A percentile compares a stretch with the other conserved stretches of the same genome.
phyloP scores from a whole-genome alignment of 2,113 vertebrate species.

The Pipra filicauda region DNA sequence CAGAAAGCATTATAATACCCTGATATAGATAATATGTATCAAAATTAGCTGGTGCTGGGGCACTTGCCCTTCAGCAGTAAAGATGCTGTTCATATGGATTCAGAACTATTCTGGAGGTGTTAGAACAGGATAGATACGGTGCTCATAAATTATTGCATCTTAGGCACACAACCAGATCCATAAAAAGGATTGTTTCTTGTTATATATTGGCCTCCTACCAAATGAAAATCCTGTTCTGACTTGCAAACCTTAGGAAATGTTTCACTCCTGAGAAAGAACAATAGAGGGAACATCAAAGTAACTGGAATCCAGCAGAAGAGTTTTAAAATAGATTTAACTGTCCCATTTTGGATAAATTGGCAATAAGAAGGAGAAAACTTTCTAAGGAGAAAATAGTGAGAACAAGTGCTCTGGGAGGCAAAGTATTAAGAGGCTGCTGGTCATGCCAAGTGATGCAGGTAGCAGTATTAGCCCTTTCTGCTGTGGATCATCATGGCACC shows the following conservation, averaged over 20 bases:
- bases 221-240: not conserved
- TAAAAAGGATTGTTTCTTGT: not conserved
- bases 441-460: not conserved
- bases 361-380: not conserved
- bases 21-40: not conserved
- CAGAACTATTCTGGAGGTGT: not conserved
- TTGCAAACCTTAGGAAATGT: not conserved
- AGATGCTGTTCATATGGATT: not conserved
- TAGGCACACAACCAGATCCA: not conserved
- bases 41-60: not conserved
- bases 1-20: not conserved
- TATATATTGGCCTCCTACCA: not conserved
- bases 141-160: not conserved
- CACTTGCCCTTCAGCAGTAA: not conserved
- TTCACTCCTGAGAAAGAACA: not conserved
- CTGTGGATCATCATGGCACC: not conserved
- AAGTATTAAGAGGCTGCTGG: not conserved
- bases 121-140: not conserved
- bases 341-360: not conserved
- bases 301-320: not conserved
- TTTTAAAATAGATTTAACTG: not conserved
- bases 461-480: not conserved
- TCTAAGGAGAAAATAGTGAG: not conserved
- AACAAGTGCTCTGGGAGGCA: not conserved
- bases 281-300: not conserved